Conservation (phyloP, 2,113 vertebrate genomes). For the Misgurnus mizolepis region DNA sequence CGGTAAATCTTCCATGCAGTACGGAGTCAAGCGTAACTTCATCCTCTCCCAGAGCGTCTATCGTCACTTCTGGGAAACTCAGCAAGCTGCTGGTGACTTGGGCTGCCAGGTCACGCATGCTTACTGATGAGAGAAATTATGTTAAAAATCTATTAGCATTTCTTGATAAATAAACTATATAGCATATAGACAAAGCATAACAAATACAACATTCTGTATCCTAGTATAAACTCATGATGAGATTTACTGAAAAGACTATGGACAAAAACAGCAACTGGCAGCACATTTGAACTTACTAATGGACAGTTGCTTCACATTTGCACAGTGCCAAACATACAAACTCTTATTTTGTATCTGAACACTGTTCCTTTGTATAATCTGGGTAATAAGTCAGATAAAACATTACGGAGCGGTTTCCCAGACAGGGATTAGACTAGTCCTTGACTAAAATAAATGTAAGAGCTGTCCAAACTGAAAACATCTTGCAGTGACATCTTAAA, state of each 20-base stretch:
- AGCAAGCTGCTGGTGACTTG: constrained; percentile 91
- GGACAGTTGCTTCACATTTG: neutral
- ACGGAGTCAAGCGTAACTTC: constrained; percentile 83
- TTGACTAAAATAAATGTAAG: too few species aligned
- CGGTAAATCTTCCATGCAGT: constrained; percentile 83
- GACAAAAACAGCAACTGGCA: constrained; percentile 36
- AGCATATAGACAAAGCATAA: neutral
- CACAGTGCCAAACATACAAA: neutral
- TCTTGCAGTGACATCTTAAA: too few species aligned
- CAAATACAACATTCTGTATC: neutral
- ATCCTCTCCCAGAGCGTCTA: constrained; percentile 87
- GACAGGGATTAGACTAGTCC: too few species aligned
- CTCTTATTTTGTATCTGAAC: too few species aligned
- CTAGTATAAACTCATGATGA: neutral
- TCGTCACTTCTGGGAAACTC: constrained; percentile 86
- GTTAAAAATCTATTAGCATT: constrained; percentile 17
- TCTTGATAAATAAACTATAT: neutral
- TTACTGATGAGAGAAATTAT: constrained; percentile 64
- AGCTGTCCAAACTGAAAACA: too few species aligned
- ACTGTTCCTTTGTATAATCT: too few species aligned
- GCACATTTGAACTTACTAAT: constrained; percentile 15
- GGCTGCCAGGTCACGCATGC: constrained; percentile 86
- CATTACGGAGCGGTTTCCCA: neutral
- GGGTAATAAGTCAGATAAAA: neutral
- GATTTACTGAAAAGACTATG: neutral